Conservation (phyloP, 2,888 invertebrate species). For the Pyralis farinalis region DNA sequence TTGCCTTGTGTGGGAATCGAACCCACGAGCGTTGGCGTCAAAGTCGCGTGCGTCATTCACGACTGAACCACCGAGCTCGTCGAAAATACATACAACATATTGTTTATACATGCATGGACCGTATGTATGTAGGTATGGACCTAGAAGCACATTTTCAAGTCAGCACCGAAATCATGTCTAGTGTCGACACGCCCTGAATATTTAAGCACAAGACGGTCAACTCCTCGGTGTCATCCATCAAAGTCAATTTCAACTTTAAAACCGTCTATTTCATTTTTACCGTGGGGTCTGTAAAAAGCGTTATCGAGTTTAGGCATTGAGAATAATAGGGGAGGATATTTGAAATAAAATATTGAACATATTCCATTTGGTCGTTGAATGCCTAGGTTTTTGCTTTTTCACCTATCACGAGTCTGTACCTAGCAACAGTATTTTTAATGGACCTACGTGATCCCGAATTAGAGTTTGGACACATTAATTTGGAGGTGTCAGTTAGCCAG, state of each 20-base stretch:
- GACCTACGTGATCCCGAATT: constrained; percentile 4
- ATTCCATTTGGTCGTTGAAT: constrained; percentile 25
- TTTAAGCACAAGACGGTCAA: constrained; percentile 69
- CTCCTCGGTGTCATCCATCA: constrained; percentile 61
- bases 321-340: constrained; percentile 60
- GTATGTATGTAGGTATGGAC: too few species aligned
- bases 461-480: constrained; percentile 17
- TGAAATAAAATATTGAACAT: constrained; percentile 65
- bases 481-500: constrained; percentile 19
- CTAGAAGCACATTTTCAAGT: constrained; percentile 24
- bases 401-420: constrained; percentile 9
- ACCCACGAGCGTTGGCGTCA: too few species aligned
- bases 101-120: too few species aligned
- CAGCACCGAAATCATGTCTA: constrained; percentile 38
- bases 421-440: constrained; percentile 5
- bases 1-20: too few species aligned
- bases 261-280: constrained; percentile 64
- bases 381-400: constrained; percentile 16
- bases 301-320: constrained; percentile 63
- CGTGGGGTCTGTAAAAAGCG: constrained; percentile 61
- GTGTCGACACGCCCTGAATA: constrained; percentile 60
- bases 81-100: too few species aligned
- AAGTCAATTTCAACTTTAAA: constrained; percentile 76
- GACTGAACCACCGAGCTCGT: too few species aligned
- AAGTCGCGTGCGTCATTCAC: too few species aligned